Base-by-base conservation (phyloP, 2,797 vertebrate genomes). In the Propithecus perrieri region DNA sequence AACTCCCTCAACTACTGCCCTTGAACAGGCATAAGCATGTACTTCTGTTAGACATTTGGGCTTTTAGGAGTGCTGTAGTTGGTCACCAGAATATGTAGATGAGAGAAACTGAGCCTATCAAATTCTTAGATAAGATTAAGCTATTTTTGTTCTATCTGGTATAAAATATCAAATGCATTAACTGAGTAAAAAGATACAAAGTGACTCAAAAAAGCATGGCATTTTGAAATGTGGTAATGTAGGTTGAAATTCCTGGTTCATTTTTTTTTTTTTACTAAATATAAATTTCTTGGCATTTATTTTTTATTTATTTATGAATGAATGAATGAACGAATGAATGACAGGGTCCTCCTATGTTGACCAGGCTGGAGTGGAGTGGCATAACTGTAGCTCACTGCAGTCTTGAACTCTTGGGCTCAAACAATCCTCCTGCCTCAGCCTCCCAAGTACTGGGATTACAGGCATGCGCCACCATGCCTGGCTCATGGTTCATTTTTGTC, bases 81-180 rank as follows among this genome's bases (percentile, higher is more conserved):
- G 57, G 18, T 90, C 55, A 59, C 38, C 53, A 74, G 71, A 93
- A 53, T 85, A 75, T 65, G 35, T 74, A 78, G 53, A 95, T 75
- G 67, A 89, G 33, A 93, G 48, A 92, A 97, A 97, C 59, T 43
- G 53, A 86, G 22, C 63, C n/a, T 91, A 24, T 93, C 61, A 95
- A 43, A 92, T 92, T 96, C 35, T 78, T 95, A 80, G 76, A 81
- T 94, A 95, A 85, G 46, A 85, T 96, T 65, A 89, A 93, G 41
- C 53, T 95, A 38, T 78, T 94, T 97, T 92, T 89, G 65, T 93
- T 95, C 28, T 90, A 20, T 80, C 18, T 83, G 48, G 15, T 93
- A 35, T 76, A 94, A 89, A 87, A 46, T 92, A 95, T 92, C 17
- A 33, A 80, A 76, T 95, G 17, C 7, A 13, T 87, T 89, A 92